Evolutionary conservation across 2,113 vertebrate genomes (phyloP).

Genomic region (Sigmodon hispidus): DNA sequence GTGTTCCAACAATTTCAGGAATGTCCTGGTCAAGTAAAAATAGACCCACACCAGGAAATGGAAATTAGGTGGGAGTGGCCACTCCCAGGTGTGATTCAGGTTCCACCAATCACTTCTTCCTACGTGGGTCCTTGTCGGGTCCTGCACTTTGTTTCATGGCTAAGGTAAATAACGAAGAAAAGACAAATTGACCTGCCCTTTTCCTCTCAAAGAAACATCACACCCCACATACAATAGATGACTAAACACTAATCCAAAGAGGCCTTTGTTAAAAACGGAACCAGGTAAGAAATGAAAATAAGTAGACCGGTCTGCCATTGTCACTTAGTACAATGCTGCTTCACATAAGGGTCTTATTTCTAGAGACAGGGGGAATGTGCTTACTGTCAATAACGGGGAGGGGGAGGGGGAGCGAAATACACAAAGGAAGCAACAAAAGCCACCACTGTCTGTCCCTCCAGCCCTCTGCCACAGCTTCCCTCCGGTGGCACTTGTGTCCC

Average conservation of each 20-base stretch:
- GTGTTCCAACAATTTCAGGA: background rate
- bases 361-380: background rate
- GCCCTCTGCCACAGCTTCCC: background rate
- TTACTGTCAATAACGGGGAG: background rate
- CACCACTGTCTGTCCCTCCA: background rate
- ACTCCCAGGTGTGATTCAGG: background rate
- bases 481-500: background rate
- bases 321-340: background rate
- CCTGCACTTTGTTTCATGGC: background rate
- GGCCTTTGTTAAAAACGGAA: constrained; percentile 1
- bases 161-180: background rate
- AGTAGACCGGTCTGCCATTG: background rate
- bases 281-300: background rate
- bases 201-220: background rate
- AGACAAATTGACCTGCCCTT: background rate
- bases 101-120: background rate
- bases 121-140: background rate
- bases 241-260: background rate
- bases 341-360: background rate
- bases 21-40: no score
- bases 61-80: background rate
- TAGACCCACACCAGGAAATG: background rate
- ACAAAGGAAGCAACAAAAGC: background rate
- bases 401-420: background rate
- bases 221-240: no score